Evolutionary conservation across 30 jellyfish, hydroid and myxozoan genomes (phyloP), one percentile per base, ranked within the genome.

Genomic region (Aurelia sp.): DNA sequence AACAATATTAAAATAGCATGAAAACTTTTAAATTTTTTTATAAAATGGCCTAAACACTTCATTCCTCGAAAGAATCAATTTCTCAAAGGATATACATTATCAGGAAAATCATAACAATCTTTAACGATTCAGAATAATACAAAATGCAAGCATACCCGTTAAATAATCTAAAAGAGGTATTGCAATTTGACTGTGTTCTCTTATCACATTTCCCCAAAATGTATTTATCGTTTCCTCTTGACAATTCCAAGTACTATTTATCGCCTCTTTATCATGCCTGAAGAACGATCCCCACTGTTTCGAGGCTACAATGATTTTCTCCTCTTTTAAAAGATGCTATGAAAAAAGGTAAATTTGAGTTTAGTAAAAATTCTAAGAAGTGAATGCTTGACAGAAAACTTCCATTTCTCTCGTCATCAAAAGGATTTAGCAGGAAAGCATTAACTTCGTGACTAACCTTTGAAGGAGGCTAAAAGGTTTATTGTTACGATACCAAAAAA

Each of bases 241-340:
- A 52, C 88, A 66, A 40, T 82, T 58, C 24, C 24, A 60, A 20
- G 72, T 74, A 11, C 72, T 67, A 19, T 21, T 82, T 8, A 62
- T 72, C 9, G 57, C 48, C 12, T 79, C 51, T 17, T 48, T 76
- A 62, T 62, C 81, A 69, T 91, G 93, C 53, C 93, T 62, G 79
- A 91, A 91, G 63, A 91, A 91, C 18, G 98, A 91, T 2, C 98
- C 98, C 98, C 98, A 91, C 35, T 79, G 96, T 51, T 72, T 77
- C 12, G 96, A 84, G 13, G 98, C 98, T 9, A 91, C 89, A 48
- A 91, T 55, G 7, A 84, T 71, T 83, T 91, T 91, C 63, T 91
- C 98, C 82, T 86, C 96, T 60, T 77, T 86, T 18, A 67, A 44
- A 13, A 86, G 78, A 44, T 59, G 90, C 78, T 86, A 57, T 50